Evolutionary conservation across 2,888 invertebrate species (phyloP).

Genomic region (Pseudoips prasinana): DNA sequence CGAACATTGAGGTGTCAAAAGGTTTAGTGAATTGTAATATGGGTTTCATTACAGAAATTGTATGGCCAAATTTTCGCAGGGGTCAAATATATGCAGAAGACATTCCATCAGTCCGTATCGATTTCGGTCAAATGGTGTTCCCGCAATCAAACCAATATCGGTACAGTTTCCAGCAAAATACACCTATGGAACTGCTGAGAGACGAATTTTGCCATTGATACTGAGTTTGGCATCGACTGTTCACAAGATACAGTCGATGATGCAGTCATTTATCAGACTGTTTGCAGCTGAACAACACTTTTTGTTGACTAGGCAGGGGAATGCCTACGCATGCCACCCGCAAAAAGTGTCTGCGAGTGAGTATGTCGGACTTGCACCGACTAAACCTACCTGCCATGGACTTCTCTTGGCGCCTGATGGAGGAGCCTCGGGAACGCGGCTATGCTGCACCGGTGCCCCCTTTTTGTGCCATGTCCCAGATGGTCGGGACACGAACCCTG

Average conservation of each 20-base stretch:
- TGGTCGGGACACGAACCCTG: no score
- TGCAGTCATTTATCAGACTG: not conserved
- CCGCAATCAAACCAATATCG: constrained; percentile 24
- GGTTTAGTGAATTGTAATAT: constrained; percentile 22
- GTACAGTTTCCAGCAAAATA: constrained; percentile 13
- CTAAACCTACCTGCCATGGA: no score
- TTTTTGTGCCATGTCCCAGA: no score
- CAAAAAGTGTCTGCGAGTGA: no score
- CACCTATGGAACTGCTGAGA: constrained; percentile 11
- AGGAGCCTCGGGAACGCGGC: no score
- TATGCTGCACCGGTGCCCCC: no score
- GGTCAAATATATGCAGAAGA: constrained; percentile 20
- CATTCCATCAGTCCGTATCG: constrained; percentile 16
- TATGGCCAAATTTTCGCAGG: constrained; percentile 24
- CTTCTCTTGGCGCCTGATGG: no score
- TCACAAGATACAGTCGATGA: not conserved
- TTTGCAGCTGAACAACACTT: not conserved
- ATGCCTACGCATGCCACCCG: no score
- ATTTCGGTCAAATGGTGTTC: constrained; percentile 20
- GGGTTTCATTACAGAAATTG: constrained; percentile 20
- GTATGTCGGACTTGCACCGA: no score
- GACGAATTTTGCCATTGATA: constrained; percentile 5
- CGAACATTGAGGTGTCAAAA: constrained; percentile 21
- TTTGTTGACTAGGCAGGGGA: no score
- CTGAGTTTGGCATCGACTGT: not conserved